A percentile compares a stretch with the other conserved stretches of the same genome.
These are phyloP conservation scores for Rhimphoctona megacephalus DNA, from an alignment of 2,888 invertebrate species.

Conservation along the genomic window DNA sequence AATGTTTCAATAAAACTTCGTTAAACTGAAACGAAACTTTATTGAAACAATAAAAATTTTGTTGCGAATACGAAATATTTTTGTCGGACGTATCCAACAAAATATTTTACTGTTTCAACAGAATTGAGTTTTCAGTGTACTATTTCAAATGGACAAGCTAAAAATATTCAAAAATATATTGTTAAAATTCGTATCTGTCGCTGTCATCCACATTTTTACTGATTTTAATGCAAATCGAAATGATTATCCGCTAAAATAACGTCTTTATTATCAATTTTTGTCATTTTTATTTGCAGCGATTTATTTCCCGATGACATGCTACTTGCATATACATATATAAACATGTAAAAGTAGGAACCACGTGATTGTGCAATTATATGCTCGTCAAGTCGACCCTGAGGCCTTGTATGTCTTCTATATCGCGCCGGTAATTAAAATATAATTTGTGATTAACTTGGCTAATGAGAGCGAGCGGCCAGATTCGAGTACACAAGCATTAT, in stretches of 20 bases:
- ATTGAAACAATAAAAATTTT: too few species aligned
- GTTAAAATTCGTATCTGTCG: background rate
- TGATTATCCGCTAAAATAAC: background rate
- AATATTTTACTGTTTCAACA: too few species aligned
- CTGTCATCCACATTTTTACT: background rate
- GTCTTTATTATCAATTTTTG: slow-evolving; percentile 18
- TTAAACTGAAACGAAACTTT: too few species aligned
- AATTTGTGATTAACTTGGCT: slow-evolving; percentile 79
- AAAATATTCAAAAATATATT: background rate
- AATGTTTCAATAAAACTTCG: too few species aligned
- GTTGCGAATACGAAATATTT: too few species aligned
- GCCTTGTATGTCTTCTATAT: slow-evolving; percentile 70
- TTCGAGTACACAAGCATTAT: slow-evolving; percentile 68
- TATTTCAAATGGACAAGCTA: background rate
- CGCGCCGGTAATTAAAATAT: slow-evolving; percentile 79
- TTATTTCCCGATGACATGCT: slow-evolving; percentile 32
- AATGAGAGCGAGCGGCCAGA: slow-evolving; percentile 78
- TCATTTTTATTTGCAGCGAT: slow-evolving; percentile 7
- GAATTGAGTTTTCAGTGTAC: too few species aligned
- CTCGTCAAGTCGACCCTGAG: slow-evolving; percentile 72
- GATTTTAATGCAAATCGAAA: background rate
- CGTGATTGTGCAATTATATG: slow-evolving; percentile 75
- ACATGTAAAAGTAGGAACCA: slow-evolving; percentile 45
- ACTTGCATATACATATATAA: background rate
- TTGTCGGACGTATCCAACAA: too few species aligned